A percentile compares a stretch with the other conserved stretches of the same genome.
These are phyloP conservation scores for Callorhinus ursinus DNA, from an alignment of 2,113 vertebrate genomes.

Conservation along the genomic window DNA sequence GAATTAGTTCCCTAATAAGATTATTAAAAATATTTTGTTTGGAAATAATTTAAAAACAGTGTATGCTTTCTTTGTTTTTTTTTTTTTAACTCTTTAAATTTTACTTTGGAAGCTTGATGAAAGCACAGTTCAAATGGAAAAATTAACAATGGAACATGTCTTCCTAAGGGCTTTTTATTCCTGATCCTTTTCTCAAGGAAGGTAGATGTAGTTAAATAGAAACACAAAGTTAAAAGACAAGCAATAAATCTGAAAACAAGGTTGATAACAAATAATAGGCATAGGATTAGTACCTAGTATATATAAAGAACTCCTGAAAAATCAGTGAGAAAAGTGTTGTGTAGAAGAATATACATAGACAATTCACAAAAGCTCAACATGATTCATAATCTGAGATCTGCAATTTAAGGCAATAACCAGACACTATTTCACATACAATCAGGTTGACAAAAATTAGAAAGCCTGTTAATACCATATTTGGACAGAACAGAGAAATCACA, in stretches of 20 bases:
- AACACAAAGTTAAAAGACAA: conserved; percentile 1
- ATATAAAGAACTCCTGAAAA: neutral
- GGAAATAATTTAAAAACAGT: neutral
- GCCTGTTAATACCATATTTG: neutral
- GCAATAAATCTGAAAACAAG: neutral
- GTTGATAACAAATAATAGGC: neutral
- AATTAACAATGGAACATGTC: neutral
- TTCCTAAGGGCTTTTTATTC: neutral
- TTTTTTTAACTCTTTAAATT: neutral
- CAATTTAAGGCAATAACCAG: neutral
- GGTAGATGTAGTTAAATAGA: neutral
- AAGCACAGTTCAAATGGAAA: neutral
- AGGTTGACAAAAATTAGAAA: neutral
- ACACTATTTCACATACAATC: neutral
- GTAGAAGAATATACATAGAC: neutral
- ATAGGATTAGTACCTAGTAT: neutral
- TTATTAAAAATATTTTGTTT: neutral
- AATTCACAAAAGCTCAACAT: neutral
- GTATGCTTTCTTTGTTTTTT: neutral
- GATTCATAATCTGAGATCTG: neutral
- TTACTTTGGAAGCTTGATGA: neutral
- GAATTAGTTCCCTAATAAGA: neutral
- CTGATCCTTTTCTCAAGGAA: neutral
- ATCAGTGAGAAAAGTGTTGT: neutral
- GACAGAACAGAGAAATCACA: neutral